Conservation (phyloP, 2,113 vertebrate genomes). For the Cyrtonyx montezumae region DNA sequence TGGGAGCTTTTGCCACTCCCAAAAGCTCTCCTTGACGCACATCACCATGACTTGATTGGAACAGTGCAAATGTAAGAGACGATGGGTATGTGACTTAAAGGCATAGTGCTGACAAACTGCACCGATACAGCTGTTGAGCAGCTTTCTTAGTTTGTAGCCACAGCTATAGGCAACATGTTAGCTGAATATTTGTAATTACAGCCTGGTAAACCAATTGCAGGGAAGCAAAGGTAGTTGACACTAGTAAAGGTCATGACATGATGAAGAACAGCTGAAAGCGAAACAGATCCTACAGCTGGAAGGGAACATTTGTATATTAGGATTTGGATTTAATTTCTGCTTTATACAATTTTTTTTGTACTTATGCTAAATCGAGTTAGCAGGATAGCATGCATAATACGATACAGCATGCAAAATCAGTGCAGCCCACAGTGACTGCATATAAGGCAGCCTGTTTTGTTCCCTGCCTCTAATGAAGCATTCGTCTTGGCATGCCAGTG, state of each 20-base stretch:
- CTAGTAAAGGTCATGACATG: not conserved
- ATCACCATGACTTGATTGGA: accelerated
- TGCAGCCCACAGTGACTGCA: not conserved
- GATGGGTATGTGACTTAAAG: not conserved
- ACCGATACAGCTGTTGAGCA: not conserved
- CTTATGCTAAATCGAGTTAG: not conserved
- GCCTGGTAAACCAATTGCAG: not conserved
- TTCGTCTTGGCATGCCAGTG: not conserved
- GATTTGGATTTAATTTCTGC: not conserved
- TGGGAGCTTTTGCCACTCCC: not conserved
- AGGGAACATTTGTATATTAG: not conserved
- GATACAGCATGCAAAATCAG: not conserved
- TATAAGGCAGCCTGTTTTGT: not conserved
- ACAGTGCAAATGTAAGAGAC: not conserved
- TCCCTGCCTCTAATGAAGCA: not conserved
- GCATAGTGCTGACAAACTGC: not conserved
- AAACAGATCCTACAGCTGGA: not conserved
- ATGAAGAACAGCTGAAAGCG: not conserved
- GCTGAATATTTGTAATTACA: not conserved
- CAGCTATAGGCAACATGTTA: not conserved
- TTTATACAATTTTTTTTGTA: not conserved
- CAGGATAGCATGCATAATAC: not conserved
- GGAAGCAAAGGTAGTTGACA: not conserved
- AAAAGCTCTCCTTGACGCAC: not conserved
- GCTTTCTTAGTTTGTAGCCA: not conserved